These are phyloP conservation scores for Bolinopsis microptera DNA, from an alignment of 37 sponge, comb jelly and placozoan genomes.

Conservation along the genomic window DNA sequence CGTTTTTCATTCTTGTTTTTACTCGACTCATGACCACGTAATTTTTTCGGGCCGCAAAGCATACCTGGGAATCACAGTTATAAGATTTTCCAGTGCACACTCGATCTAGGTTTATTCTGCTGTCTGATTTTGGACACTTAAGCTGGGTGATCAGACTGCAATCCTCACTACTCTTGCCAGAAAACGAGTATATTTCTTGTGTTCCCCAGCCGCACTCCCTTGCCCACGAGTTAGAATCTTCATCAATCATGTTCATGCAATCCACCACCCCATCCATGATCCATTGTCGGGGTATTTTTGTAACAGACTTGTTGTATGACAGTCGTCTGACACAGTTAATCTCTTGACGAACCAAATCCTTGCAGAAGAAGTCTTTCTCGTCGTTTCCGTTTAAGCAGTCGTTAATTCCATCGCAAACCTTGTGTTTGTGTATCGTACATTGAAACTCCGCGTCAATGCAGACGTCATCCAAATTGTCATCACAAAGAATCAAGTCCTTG, in stretches of 20 bases:
- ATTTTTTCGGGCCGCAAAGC: neutral
- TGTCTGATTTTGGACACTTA: neutral
- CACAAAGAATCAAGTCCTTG: neutral
- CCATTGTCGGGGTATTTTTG: neutral
- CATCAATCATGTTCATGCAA: neutral
- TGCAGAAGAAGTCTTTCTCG: neutral
- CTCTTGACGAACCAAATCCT: neutral
- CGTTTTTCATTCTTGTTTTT: neutral
- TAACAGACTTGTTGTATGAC: neutral
- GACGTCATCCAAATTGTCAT: neutral
- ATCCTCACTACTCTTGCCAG: neutral
- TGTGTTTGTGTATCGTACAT: constrained; percentile 30
- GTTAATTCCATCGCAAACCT: neutral
- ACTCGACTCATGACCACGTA: neutral
- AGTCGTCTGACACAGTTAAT: constrained; percentile 1
- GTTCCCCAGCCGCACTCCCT: neutral
- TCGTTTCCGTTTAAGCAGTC: neutral
- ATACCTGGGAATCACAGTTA: neutral
- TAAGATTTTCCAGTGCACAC: neutral
- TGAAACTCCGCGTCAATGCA: neutral
- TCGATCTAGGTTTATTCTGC: neutral
- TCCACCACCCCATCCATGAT: constrained; percentile 14
- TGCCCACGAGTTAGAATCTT: neutral
- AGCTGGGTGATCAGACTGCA: neutral
- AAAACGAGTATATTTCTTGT: neutral